phyloP scores from a whole-genome alignment of 2,797 vertebrate species.

The Phoebastria nigripes region DNA sequence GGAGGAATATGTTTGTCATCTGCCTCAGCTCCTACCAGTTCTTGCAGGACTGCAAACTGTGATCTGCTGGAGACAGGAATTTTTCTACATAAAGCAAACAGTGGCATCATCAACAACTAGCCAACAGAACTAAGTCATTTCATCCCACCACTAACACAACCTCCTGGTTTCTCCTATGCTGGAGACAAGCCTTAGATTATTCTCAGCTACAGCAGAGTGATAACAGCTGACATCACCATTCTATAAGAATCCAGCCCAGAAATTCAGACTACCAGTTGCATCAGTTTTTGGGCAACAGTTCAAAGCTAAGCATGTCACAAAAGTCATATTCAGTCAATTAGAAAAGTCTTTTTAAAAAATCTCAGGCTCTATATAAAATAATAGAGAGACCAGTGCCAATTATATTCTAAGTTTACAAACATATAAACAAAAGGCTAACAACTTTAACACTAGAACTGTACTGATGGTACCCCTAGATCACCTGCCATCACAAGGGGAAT shows the following conservation, averaged over 20 bases:
- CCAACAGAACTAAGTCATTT: background rate
- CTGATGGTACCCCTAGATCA: background rate
- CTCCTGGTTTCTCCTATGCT: background rate
- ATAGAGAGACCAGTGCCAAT: background rate
- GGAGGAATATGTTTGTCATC: background rate
- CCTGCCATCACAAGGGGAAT: background rate
- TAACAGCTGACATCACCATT: slow-evolving; percentile 59
- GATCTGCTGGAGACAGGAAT: background rate
- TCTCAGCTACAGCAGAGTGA: slow-evolving; percentile 18
- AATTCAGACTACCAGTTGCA: slow-evolving; percentile 53
- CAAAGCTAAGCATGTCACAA: slow-evolving; percentile 36
- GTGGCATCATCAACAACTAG: background rate
- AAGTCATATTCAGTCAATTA: slow-evolving; percentile 22
- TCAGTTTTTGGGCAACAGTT: slow-evolving; percentile 52
- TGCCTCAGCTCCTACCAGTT: background rate
- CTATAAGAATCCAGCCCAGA: slow-evolving; percentile 28
- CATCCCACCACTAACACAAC: background rate
- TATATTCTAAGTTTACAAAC: slow-evolving; percentile 11
- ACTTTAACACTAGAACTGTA: background rate
- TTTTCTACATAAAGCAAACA: slow-evolving; percentile 7
- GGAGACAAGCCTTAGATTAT: slow-evolving; percentile 32
- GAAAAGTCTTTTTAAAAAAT: background rate
- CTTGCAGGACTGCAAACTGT: background rate
- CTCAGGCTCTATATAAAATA: background rate
- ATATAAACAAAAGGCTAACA: background rate